Percentiles rank a stretch among this genome's conserved stretches.
Evolutionary conservation across 2,113 vertebrate species (phyloP).

Genomic region (Paramisgurnus dabryanus): DNA sequence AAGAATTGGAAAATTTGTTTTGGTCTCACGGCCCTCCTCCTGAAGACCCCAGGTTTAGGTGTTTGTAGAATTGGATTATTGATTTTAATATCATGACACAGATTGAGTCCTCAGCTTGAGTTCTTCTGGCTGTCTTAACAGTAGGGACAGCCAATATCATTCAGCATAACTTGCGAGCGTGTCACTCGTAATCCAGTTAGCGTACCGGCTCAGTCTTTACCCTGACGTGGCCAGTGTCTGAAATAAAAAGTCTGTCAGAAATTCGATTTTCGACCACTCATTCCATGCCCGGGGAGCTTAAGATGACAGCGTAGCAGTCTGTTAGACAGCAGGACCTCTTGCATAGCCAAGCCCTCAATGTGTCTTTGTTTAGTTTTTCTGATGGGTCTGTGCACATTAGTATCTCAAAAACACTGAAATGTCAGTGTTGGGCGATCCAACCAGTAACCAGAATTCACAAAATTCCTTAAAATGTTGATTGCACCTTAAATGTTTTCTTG

Average conservation of each 20-base stretch:
- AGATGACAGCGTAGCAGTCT: slow-evolving; percentile 3
- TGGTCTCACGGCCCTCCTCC: too few relatives aligned
- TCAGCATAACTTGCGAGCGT: neutral
- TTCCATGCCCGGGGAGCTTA: slow-evolving; percentile 19
- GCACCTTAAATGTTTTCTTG: too few relatives aligned
- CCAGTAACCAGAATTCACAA: too few relatives aligned
- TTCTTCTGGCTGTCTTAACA: neutral
- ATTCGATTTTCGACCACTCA: neutral
- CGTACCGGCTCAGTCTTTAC: neutral
- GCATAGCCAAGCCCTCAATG: neutral
- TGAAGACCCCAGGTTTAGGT: too few relatives aligned
- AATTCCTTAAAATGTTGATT: too few relatives aligned
- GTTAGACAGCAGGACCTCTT: slow-evolving; percentile 13
- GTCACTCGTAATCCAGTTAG: slow-evolving; percentile 14
- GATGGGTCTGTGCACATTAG: neutral
- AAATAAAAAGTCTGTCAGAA: neutral
- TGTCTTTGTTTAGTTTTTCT: slow-evolving; percentile 32
- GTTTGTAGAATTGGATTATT: neutral
- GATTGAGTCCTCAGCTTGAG: neutral
- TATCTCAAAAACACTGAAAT: slow-evolving; percentile 22
- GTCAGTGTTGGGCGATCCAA: neutral
- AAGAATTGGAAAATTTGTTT: too few relatives aligned
- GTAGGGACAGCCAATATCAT: neutral
- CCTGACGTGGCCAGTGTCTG: neutral
- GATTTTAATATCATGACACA: slow-evolving; percentile 5